phyloP scores from a whole-genome alignment of 2,888 invertebrate genomes.

The Caenorhabditis macrosperma region DNA sequence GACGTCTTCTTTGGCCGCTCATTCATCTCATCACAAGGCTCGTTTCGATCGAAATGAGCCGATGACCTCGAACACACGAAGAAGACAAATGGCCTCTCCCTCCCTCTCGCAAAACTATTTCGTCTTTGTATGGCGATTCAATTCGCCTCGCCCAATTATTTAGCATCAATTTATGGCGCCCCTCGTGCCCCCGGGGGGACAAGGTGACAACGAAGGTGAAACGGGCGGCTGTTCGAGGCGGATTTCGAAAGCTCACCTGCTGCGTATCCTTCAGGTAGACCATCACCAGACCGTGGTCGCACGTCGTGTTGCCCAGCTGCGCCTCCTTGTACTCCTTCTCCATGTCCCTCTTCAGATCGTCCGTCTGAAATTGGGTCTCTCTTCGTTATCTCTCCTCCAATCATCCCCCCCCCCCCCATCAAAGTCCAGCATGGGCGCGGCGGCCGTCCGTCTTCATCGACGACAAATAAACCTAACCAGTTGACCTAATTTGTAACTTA shows the following conservation, averaged over 20 bases:
- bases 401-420: slow-evolving; percentile 10
- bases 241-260: slow-evolving; percentile 54
- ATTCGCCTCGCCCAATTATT: slow-evolving; percentile 49
- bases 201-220: slow-evolving; percentile 46
- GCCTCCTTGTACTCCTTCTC: slow-evolving; percentile 72
- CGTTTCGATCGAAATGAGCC: slow-evolving; percentile 44
- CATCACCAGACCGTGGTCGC: slow-evolving; percentile 77
- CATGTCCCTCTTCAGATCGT: slow-evolving; percentile 70
- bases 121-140: slow-evolving; percentile 46
- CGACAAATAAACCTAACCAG: slow-evolving; percentile 45
- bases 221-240: slow-evolving; percentile 13
- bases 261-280: slow-evolving; percentile 75
- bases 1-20: background rate
- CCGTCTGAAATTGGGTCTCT: slow-evolving; percentile 59
- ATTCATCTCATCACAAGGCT: slow-evolving; percentile 28
- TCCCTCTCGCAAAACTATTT: slow-evolving; percentile 1
- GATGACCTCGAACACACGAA: slow-evolving; percentile 49
- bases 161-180: slow-evolving; percentile 56
- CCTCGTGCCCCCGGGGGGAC: too few relatives aligned
- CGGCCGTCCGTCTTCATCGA: slow-evolving; percentile 1
- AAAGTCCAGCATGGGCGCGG: slow-evolving; percentile 40
- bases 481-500: slow-evolving; percentile 56
- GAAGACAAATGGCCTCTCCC: slow-evolving; percentile 40
- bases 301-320: slow-evolving; percentile 72
- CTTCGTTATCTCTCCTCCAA: slow-evolving; percentile 3